phyloP scores from a whole-genome alignment of 2,888 invertebrate genomes.

The Pseudoips prasinana region DNA sequence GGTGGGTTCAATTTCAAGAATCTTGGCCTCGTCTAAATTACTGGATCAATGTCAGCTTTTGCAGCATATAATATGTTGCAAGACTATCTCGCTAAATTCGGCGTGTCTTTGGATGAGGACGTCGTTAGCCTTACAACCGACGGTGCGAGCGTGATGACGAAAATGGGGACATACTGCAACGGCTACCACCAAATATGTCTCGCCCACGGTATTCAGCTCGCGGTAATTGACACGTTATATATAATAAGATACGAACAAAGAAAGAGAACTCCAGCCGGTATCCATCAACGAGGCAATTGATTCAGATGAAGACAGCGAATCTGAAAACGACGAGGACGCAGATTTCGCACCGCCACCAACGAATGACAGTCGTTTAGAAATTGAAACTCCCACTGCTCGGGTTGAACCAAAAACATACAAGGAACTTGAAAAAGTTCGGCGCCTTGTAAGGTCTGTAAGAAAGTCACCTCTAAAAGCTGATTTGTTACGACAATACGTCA shows the following conservation, averaged over 20 bases:
- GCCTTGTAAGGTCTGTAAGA: no score
- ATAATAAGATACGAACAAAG: no score
- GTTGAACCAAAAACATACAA: constrained; percentile 2
- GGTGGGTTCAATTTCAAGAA: no score
- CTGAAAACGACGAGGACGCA: constrained; percentile 1
- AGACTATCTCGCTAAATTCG: constrained; percentile 2
- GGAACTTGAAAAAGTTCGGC: constrained; percentile 2
- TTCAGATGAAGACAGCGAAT: constrained; percentile 2
- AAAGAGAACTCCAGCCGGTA: constrained; percentile 1
- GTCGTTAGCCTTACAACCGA: constrained; percentile 4
- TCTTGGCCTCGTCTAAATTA: constrained; percentile 7
- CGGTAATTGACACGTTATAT: background rate
- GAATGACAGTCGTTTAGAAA: no score
- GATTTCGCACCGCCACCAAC: no score
- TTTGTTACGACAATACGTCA: no score
- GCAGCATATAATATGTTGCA: constrained; percentile 4
- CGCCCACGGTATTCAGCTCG: constrained; percentile 1
- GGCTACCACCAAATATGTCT: background rate
- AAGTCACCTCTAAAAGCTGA: background rate
- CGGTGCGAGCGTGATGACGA: constrained; percentile 8
- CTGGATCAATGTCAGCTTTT: constrained; percentile 7
- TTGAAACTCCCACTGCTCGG: no score
- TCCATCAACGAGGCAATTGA: constrained; percentile 1
- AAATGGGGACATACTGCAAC: constrained; percentile 2
- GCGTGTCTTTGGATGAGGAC: background rate